Evolutionary conservation across 2,888 invertebrate genomes (phyloP).

Genomic region (Ormyrus nitidulus): DNA sequence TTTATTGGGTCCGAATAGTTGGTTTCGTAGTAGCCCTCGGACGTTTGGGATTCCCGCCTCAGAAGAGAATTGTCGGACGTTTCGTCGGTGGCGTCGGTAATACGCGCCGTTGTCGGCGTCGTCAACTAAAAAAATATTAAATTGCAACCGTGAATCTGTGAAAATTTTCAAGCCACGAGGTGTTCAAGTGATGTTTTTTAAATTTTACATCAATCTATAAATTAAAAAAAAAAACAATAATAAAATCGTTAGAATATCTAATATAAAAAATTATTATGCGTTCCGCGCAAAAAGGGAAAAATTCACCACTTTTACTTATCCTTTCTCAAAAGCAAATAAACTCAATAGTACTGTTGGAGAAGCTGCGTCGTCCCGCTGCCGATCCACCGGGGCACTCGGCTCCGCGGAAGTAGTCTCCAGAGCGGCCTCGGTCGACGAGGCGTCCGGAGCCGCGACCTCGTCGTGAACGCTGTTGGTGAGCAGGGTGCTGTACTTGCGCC

Average conservation of each 20-base stretch:
- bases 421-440: slow-evolving; percentile 9
- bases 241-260: too few relatives aligned
- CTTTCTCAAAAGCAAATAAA: not conserved
- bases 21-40: slow-evolving; percentile 13
- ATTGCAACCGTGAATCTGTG: too few relatives aligned
- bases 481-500: slow-evolving; percentile 67
- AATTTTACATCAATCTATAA: too few relatives aligned
- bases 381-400: not conserved
- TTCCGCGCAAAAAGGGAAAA: too few relatives aligned
- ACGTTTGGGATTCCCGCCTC: slow-evolving; percentile 12
- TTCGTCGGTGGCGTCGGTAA: not conserved
- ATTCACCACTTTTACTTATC: too few relatives aligned
- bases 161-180: too few relatives aligned
- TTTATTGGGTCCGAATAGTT: not conserved
- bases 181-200: too few relatives aligned
- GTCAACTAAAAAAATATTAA: too few relatives aligned
- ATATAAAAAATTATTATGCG: too few relatives aligned
- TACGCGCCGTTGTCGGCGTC: not conserved
- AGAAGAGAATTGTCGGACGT: slow-evolving; percentile 30
- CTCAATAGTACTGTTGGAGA: not conserved
- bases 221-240: too few relatives aligned
- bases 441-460: slow-evolving; percentile 14
- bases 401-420: not conserved
- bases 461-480: slow-evolving; percentile 70
- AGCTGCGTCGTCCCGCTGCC: not conserved